Percentiles rank a stretch among this genome's conserved stretches.
These are phyloP conservation scores for Thymelicus lineola DNA, from an alignment of 2,888 invertebrate species.

Conservation along the genomic window DNA sequence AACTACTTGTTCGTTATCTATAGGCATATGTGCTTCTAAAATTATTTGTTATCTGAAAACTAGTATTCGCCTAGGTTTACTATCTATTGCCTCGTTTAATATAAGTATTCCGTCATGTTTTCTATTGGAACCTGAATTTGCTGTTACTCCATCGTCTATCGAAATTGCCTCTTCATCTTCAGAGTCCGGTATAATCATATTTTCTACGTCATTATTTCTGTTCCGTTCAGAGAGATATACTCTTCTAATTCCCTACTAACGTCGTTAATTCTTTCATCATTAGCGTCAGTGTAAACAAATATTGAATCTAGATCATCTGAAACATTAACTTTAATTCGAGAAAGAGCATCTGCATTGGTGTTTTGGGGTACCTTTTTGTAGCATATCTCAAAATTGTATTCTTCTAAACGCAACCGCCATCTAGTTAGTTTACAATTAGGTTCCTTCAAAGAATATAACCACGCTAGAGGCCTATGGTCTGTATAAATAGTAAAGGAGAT, in stretches of 20 bases:
- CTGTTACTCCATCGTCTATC: constrained; percentile 15
- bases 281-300: neutral
- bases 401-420: constrained; percentile 15
- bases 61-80: constrained; percentile 49
- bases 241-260: neutral
- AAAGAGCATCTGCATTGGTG: constrained; percentile 47
- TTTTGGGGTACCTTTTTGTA: constrained; percentile 36
- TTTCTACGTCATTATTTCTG: neutral
- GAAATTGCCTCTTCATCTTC: constrained; percentile 1
- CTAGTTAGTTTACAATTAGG: constrained; percentile 14
- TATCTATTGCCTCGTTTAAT: constrained; percentile 48
- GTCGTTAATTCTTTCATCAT: neutral
- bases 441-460: constrained; percentile 7
- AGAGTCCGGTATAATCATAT: neutral
- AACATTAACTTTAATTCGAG: constrained; percentile 40
- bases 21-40: constrained; percentile 46
- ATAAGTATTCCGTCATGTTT: constrained; percentile 46
- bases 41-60: constrained; percentile 47
- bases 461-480: constrained; percentile 8
- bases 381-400: constrained; percentile 19
- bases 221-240: neutral
- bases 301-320: constrained; percentile 17
- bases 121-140: constrained; percentile 20
- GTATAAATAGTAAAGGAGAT: constrained; percentile 11
- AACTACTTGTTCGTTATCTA: neutral